Conservation (phyloP, 2,113 vertebrate genomes). For the Hipposideros armiger region DNA sequence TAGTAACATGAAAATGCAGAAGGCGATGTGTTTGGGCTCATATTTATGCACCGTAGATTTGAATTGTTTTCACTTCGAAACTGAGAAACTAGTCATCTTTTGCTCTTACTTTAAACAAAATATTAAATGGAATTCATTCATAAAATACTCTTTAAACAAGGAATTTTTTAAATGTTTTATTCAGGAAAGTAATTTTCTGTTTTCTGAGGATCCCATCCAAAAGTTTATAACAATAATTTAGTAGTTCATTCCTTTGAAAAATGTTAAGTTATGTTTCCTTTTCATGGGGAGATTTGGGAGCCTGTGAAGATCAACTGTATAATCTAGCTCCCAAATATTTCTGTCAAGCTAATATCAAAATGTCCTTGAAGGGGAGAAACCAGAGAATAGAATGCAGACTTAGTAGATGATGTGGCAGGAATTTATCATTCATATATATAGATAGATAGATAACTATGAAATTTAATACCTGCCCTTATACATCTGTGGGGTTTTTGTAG, state of each 20-base stretch:
- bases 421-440: constrained; percentile 44
- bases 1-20: neutral
- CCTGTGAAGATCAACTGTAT: neutral
- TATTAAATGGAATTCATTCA: neutral
- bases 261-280: neutral
- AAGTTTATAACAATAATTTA: constrained; percentile 6
- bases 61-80: neutral
- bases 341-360: constrained; percentile 53
- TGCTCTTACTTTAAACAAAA: constrained; percentile 27
- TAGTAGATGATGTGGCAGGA: neutral
- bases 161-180: neutral
- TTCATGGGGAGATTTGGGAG: neutral
- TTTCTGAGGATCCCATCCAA: neutral
- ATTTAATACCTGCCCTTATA: neutral
- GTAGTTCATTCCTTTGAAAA: constrained; percentile 42
- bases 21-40: neutral
- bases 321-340: constrained; percentile 5
- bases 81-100: neutral
- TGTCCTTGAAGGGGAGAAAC: constrained; percentile 28
- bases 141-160: neutral
- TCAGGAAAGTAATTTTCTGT: constrained; percentile 42
- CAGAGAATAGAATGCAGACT: neutral
- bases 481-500: neutral
- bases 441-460: constrained; percentile 13
- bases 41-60: neutral